Conservation (phyloP, 2,888 invertebrate species). For the Choristoneura rosaceana region DNA sequence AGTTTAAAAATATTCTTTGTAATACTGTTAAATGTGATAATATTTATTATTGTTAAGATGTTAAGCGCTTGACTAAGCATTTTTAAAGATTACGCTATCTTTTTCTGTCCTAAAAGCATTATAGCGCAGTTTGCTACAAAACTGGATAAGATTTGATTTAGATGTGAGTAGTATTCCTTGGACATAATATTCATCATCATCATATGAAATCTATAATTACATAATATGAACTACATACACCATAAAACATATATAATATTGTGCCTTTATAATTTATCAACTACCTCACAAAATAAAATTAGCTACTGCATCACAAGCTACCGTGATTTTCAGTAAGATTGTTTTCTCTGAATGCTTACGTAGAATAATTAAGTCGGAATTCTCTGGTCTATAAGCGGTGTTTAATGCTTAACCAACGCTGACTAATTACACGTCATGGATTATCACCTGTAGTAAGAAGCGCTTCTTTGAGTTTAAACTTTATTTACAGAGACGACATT, state of each 20-base stretch:
- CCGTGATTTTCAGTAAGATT: not conserved
- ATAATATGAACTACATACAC: no score
- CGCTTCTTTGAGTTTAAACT: conserved; percentile 19
- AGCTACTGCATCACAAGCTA: not conserved
- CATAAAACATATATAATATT: no score
- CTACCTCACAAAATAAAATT: not conserved
- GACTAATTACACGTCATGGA: conserved; percentile 35
- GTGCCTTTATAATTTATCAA: no score
- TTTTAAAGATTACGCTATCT: no score
- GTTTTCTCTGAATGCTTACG: conserved; percentile 5
- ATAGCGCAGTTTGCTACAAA: not conserved
- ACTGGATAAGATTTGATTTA: no score
- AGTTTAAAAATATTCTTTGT: not conserved
- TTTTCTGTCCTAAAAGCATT: no score
- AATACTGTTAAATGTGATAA: not conserved
- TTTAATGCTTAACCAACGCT: conserved; percentile 12
- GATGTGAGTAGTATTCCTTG: no score
- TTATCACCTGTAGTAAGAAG: conserved; percentile 21
- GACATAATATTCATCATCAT: no score
- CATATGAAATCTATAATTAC: no score
- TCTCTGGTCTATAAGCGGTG: conserved; percentile 10
- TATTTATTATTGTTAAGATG: not conserved
- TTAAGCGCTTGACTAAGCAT: not conserved
- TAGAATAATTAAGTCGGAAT: conserved; percentile 8
- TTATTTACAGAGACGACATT: not conserved